These are phyloP conservation scores for Anoplius nigerrimus DNA, from an alignment of 2,888 invertebrate species.

Conservation along the genomic window DNA sequence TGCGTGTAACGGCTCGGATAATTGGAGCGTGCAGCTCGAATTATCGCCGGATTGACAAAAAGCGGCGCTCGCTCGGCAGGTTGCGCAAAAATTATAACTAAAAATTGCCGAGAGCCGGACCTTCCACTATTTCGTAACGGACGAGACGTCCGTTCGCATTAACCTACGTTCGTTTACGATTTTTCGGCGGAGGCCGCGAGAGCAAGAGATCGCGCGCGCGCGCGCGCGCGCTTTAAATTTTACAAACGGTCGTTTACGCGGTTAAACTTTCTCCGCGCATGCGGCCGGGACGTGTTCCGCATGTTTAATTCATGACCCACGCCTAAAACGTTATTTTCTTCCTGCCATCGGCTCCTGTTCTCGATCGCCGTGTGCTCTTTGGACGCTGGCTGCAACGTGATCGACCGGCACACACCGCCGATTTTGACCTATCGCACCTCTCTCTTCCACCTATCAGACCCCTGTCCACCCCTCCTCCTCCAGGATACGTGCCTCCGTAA, in stretches of 20 bases:
- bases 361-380: slow-evolving; percentile 8
- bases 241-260: slow-evolving; percentile 16
- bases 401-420: neutral
- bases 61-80: no score
- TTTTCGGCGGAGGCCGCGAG: neutral
- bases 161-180: no score
- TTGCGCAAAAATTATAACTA: no score
- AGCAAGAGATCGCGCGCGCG: no score
- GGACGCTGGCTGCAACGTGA: slow-evolving; percentile 7
- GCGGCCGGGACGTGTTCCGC: slow-evolving; percentile 49
- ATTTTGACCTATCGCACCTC: slow-evolving; percentile 12
- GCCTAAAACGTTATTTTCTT: slow-evolving; percentile 61
- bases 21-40: no score
- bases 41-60: no score
- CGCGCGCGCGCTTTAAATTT: neutral
- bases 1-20: no score
- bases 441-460: neutral
- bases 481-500: neutral
- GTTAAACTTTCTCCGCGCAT: slow-evolving; percentile 65
- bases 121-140: no score
- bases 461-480: neutral
- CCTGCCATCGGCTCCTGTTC: slow-evolving; percentile 30
- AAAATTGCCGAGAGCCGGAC: no score
- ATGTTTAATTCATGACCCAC: slow-evolving; percentile 72
- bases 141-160: no score